Conservation (phyloP, 2,113 vertebrate genomes). For the Microcebus lehilahytsara region DNA sequence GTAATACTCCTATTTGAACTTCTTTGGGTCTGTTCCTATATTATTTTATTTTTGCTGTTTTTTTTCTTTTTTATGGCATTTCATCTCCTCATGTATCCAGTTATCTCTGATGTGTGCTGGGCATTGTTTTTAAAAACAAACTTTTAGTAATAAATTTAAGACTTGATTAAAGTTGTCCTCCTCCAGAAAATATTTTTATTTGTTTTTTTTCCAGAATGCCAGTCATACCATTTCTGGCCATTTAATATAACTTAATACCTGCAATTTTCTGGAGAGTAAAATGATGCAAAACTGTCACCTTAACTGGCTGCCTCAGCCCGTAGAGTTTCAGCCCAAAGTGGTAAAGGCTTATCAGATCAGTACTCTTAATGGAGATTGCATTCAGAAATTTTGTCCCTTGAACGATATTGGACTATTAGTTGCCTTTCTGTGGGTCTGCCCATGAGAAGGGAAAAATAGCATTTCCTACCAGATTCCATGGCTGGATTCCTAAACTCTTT, state of each 20-base stretch:
- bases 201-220: neutral
- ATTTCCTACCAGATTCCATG: neutral
- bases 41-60: neutral
- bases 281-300: neutral
- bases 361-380: neutral
- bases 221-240: neutral
- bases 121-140: neutral
- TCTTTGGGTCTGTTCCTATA: neutral
- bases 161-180: neutral
- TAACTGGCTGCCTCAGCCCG: neutral
- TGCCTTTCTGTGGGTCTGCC: neutral
- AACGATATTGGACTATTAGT: neutral
- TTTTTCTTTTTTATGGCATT: neutral
- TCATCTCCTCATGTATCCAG: neutral
- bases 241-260: neutral
- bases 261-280: neutral
- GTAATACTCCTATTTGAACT: neutral
- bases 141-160: neutral
- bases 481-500: neutral
- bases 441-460: neutral
- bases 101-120: neutral
- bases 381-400: neutral
- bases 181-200: neutral
- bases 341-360: neutral
- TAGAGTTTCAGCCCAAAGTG: neutral